Conservation (phyloP, 2,888 invertebrate species). For the Neoascia interrupta region DNA sequence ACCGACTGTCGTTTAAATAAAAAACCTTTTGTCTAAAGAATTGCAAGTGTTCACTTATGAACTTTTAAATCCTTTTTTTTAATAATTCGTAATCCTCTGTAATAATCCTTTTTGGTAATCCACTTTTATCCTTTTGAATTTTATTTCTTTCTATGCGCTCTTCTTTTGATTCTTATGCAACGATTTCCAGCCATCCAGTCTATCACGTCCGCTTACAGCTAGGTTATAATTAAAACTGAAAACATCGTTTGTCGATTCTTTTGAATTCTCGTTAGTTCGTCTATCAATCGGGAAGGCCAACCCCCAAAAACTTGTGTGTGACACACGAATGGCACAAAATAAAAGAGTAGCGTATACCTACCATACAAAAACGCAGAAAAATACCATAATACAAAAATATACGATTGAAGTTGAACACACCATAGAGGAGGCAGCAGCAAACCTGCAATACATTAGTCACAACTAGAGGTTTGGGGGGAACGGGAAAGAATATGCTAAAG, state of each 20-base stretch:
- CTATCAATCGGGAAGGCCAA: conserved; percentile 52
- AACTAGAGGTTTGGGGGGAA: not conserved
- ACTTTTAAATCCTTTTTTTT: conserved; percentile 5
- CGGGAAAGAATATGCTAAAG: conserved; percentile 36
- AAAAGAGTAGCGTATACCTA: not conserved
- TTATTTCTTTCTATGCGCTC: conserved; percentile 70
- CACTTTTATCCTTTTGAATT: conserved; percentile 24
- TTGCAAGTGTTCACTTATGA: conserved; percentile 4
- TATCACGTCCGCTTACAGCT: conserved; percentile 78
- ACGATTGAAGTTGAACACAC: conserved; percentile 35
- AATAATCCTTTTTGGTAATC: conserved; percentile 30
- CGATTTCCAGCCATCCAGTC: conserved; percentile 79
- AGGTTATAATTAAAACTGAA: conserved; percentile 79
- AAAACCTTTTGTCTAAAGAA: conserved; percentile 36
- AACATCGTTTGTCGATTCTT: conserved; percentile 50
- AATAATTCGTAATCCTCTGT: conserved; percentile 6
- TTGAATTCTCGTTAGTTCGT: conserved; percentile 48
- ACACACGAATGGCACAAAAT: conserved; percentile 33
- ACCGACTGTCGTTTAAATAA: conserved; percentile 35
- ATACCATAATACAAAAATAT: conserved; percentile 44
- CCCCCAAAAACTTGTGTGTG: conserved; percentile 53
- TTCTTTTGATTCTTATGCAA: conserved; percentile 64
- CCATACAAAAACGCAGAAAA: conserved; percentile 38
- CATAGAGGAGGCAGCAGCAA: conserved; percentile 22
- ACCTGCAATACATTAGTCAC: conserved; percentile 33